These are phyloP conservation scores for Deilephila porcellus DNA, from an alignment of 2,888 invertebrate genomes.

Conservation along the genomic window DNA sequence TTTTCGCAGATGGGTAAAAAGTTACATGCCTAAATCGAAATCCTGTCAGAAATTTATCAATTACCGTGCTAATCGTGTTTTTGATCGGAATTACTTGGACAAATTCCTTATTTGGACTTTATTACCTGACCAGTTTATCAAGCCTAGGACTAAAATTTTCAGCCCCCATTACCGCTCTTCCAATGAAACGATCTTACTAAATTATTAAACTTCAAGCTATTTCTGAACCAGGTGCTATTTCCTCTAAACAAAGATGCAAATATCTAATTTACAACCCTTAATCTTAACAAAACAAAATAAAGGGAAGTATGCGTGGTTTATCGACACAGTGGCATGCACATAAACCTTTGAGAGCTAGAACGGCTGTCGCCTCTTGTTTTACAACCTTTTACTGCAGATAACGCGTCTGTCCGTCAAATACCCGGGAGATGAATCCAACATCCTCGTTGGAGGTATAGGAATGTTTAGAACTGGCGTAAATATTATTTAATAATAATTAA, in stretches of 20 bases:
- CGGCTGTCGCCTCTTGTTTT: conserved; percentile 52
- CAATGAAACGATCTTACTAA: too few species aligned
- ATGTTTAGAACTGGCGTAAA: conserved; percentile 42
- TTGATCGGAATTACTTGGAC: too few species aligned
- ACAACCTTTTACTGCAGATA: conserved; percentile 56
- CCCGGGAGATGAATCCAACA: conserved; percentile 78
- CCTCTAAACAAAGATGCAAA: conserved; percentile 4
- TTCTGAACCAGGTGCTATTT: not conserved
- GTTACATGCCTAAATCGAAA: too few species aligned
- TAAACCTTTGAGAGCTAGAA: conserved; percentile 39
- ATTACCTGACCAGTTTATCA: too few species aligned
- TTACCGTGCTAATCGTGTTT: too few species aligned
- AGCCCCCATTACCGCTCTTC: too few species aligned
- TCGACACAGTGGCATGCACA: conserved; percentile 45
- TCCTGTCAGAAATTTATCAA: too few species aligned
- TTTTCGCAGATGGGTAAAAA: too few species aligned
- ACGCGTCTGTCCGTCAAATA: conserved; percentile 57
- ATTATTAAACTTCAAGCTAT: not conserved
- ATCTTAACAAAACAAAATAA: conserved; percentile 16
- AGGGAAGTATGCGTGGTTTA: conserved; percentile 21
- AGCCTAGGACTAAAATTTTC: too few species aligned
- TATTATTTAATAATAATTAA: too few species aligned
- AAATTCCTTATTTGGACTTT: too few species aligned
- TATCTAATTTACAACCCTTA: not conserved
- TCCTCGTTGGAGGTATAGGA: conserved; percentile 51